These are phyloP conservation scores for Nipponacmea schrenckii DNA, from an alignment of 2,888 invertebrate genomes.

Conservation along the genomic window DNA sequence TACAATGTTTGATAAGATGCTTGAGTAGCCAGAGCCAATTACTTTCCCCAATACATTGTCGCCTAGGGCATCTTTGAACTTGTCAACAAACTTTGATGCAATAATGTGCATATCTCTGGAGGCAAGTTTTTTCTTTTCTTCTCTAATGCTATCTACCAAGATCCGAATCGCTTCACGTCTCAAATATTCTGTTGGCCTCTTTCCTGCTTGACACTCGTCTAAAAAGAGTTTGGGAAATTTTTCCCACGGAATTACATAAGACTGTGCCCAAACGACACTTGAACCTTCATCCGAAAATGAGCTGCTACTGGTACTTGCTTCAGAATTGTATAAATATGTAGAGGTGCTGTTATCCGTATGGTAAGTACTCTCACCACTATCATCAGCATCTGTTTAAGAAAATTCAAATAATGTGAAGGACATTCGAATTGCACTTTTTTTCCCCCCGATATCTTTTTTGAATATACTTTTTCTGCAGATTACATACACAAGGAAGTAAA, in stretches of 20 bases:
- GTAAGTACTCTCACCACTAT: neutral
- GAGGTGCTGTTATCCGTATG: neutral
- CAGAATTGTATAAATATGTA: neutral
- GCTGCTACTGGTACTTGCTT: neutral
- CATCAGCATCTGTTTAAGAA: neutral
- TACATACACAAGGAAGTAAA: no score
- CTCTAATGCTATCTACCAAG: neutral
- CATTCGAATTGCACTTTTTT: neutral
- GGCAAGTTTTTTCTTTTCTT: neutral
- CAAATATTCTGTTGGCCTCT: neutral
- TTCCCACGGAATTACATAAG: neutral
- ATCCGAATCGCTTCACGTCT: neutral
- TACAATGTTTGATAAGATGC: neutral
- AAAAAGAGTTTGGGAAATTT: neutral
- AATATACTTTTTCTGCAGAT: no score
- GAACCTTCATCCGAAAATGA: neutral
- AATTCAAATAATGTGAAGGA: neutral
- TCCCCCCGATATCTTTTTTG: no score
- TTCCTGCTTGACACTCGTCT: neutral
- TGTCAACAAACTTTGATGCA: neutral
- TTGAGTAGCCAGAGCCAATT: slow-evolving; percentile 2
- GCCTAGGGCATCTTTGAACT: neutral
- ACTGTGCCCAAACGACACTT: neutral
- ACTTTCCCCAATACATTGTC: slow-evolving; percentile 2
- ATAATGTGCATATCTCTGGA: neutral